Evolutionary conservation across 2,888 invertebrate species (phyloP), one percentile per base, ranked within the genome.

Genomic region (Gari tellinella): DNA sequence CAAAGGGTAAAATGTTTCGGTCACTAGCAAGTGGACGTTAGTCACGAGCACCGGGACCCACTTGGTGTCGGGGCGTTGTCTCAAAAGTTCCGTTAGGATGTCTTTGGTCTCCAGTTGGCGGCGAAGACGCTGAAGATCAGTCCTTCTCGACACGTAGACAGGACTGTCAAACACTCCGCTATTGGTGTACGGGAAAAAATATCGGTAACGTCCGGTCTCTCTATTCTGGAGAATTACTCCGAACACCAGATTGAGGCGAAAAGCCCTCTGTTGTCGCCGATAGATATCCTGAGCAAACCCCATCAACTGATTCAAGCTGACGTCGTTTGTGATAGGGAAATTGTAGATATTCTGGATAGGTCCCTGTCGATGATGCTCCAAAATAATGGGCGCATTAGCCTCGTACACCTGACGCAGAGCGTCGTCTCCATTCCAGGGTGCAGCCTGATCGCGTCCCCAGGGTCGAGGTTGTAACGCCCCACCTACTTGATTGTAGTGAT

Each of bases 11-110:
- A 31, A 25, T 8, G 70, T 73, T 5, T 17, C 41, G 48, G 38
- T 43, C 4, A 72, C 55, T 0, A 19, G 25, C 26, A 62, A 63
- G 12, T 64, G 70, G 3, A 80, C 62, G 45, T 82, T 82, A 3
- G 79, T 80, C 1, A 80, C 45, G 17, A 80, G 41, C 0, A 72
- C 68, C 0, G 74, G 81, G n/a, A 72, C 51, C 79, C 73, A 82
- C 45, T 77, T 74, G 8, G 74, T 74, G 37, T 80, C 55, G 8
- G 74, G 61, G 14, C 79, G 37, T 1, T 72, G 43, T 12, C 61
- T 12, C 10, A 75, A 45, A 10, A 74, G 25, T 45, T 82, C 63
- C 2, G 62, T 66, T 1, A 48, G 2, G 12, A 76, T 48, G 49
- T 74, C 70, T 43, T 68, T 60, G 14, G 23, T 56, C n/a, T 58